Conservation (phyloP, 2,113 vertebrate genomes). For the Alectura lathami region DNA sequence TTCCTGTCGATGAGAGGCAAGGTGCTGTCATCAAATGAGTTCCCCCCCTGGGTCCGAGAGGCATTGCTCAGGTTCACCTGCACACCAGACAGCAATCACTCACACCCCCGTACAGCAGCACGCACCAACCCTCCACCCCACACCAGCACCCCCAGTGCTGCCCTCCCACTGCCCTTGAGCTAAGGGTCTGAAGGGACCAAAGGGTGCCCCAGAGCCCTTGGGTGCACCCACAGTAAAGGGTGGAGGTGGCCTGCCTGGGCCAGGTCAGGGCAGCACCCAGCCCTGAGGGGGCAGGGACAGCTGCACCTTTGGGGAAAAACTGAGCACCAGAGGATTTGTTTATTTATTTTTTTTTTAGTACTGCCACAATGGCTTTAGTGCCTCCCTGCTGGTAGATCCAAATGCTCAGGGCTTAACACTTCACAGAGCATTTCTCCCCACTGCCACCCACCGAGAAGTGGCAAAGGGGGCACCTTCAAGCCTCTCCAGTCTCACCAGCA, state of each 20-base stretch:
- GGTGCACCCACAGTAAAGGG: background rate
- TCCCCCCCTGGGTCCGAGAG: slow-evolving; percentile 82
- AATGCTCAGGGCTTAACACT: fast-evolving
- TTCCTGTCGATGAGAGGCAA: slow-evolving; percentile 89
- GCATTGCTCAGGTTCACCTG: slow-evolving; percentile 83
- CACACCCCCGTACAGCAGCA: background rate
- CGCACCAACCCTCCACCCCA: background rate
- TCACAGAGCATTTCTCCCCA: background rate
- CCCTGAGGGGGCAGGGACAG: background rate
- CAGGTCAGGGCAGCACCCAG: background rate
- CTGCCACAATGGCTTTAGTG: background rate
- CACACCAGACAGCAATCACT: background rate
- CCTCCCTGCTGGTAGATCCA: background rate
- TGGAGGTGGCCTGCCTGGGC: fast-evolving
- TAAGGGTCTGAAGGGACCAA: background rate
- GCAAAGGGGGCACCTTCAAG: background rate
- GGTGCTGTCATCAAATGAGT: slow-evolving; percentile 90
- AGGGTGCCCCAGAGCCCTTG: background rate
- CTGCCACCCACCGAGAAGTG: background rate
- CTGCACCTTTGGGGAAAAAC: background rate
- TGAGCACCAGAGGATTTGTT: background rate
- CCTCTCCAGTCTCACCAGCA: background rate
- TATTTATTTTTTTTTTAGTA: background rate
- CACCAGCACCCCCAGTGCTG: background rate
- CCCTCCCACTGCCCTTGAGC: background rate